phyloP scores from a whole-genome alignment of 2,888 invertebrate genomes.

The Drosophila helvetica region DNA sequence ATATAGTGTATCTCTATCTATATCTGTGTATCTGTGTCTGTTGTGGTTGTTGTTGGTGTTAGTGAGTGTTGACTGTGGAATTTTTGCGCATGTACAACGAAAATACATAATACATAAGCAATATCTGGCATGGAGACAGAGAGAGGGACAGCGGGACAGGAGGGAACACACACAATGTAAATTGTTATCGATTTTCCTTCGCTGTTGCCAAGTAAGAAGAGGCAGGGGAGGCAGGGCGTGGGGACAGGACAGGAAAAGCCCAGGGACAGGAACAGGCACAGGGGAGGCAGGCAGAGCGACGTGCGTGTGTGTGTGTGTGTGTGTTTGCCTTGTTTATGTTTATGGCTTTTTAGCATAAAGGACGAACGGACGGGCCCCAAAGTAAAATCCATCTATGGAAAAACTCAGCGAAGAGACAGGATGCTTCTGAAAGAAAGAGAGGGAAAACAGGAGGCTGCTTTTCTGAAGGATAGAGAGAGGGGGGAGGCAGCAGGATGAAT shows the following conservation, averaged over 20 bases:
- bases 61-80: constrained; percentile 55
- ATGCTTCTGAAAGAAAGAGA: background rate
- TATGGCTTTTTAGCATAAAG: constrained; percentile 52
- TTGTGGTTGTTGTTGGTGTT: constrained; percentile 28
- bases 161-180: constrained; percentile 48
- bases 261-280: constrained; percentile 8
- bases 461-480: background rate
- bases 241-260: constrained; percentile 5
- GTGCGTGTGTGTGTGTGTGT: background rate
- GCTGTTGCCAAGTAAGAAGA: constrained; percentile 70
- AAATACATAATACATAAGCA: constrained; percentile 69
- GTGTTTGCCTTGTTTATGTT: constrained; percentile 49
- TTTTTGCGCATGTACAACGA: constrained; percentile 78
- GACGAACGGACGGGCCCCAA: constrained; percentile 20
- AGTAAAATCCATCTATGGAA: constrained; percentile 26
- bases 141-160: background rate
- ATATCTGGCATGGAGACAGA: constrained; percentile 23
- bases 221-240: background rate
- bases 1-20: constrained; percentile 10
- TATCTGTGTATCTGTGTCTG: background rate
- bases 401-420: background rate
- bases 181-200: constrained; percentile 77
- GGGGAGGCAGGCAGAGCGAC: constrained; percentile 4
- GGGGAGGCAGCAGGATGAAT: background rate
- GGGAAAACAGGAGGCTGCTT: too few species aligned